phyloP scores from a whole-genome alignment of 2,888 invertebrate genomes.

The Amiota communis region DNA sequence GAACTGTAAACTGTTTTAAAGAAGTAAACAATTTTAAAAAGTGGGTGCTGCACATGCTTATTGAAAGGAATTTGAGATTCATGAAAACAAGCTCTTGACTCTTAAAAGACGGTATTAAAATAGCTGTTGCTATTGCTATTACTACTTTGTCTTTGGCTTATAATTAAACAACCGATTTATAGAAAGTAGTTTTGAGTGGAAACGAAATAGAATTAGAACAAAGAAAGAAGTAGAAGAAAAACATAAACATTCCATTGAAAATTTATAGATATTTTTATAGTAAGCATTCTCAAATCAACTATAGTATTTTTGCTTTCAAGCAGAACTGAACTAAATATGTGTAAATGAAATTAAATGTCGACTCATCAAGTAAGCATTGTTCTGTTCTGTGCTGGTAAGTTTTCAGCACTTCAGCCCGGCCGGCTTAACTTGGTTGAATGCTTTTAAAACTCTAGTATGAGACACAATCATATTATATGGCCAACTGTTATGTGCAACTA shows the following conservation, averaged over 20 bases:
- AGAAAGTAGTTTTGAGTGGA: not conserved
- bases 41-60: conserved; percentile 19
- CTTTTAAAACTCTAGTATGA: too few relatives aligned
- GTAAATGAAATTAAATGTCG: conserved; percentile 33
- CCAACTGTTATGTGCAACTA: conserved; percentile 47
- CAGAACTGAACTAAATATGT: too few relatives aligned
- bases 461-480: not conserved
- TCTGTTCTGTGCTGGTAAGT: conserved; percentile 41
- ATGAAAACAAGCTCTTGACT: conserved; percentile 7
- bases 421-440: conserved; percentile 13
- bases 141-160: conserved; percentile 8
- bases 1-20: not conserved
- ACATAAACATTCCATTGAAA: conserved; percentile 32
- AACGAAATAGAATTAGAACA: not conserved
- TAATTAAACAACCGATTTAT: conserved; percentile 9
- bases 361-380: conserved; percentile 29
- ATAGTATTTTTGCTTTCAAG: too few relatives aligned
- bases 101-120: conserved; percentile 6
- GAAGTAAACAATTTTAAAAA: not conserved
- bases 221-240: not conserved
- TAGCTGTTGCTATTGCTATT: not conserved
- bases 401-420: not conserved
- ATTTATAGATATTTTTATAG: conserved; percentile 29
- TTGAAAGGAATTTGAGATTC: not conserved
- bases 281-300: too few relatives aligned